Conservation (phyloP, 2,113 vertebrate species). For the Pelusios castaneus region DNA sequence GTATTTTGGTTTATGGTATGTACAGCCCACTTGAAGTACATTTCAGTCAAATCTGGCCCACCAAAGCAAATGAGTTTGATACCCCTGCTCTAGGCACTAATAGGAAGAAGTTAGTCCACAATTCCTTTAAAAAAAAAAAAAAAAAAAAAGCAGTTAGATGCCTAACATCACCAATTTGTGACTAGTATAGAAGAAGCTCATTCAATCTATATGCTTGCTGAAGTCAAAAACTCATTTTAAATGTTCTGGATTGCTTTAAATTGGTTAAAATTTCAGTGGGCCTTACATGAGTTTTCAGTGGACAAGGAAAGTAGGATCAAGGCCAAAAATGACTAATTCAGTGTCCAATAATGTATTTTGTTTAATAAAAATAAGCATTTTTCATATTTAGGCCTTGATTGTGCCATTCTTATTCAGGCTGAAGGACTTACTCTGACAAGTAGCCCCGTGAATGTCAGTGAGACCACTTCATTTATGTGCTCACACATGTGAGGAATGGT, state of each 20-base stretch:
- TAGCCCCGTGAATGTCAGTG: neutral
- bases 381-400: conserved; percentile 2
- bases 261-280: neutral
- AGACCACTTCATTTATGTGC: neutral
- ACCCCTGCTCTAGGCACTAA: too few species aligned
- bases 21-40: too few species aligned
- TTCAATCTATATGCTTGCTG: neutral
- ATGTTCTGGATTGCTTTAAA: neutral
- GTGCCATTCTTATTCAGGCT: neutral
- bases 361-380: neutral
- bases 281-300: neutral
- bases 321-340: neutral
- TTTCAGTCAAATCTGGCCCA: too few species aligned
- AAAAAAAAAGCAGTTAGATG: neutral
- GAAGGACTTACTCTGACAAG: neutral
- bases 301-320: neutral
- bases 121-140: neutral
- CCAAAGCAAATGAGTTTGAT: too few species aligned
- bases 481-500: neutral
- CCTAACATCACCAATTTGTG: neutral
- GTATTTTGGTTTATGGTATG: too few species aligned
- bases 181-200: neutral
- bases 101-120: neutral
- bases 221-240: neutral
- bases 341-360: neutral